Percentiles rank a stretch among this genome's conserved stretches.
These are phyloP conservation scores for Elysia crispata DNA, from an alignment of 2,888 invertebrate genomes.

Conservation along the genomic window DNA sequence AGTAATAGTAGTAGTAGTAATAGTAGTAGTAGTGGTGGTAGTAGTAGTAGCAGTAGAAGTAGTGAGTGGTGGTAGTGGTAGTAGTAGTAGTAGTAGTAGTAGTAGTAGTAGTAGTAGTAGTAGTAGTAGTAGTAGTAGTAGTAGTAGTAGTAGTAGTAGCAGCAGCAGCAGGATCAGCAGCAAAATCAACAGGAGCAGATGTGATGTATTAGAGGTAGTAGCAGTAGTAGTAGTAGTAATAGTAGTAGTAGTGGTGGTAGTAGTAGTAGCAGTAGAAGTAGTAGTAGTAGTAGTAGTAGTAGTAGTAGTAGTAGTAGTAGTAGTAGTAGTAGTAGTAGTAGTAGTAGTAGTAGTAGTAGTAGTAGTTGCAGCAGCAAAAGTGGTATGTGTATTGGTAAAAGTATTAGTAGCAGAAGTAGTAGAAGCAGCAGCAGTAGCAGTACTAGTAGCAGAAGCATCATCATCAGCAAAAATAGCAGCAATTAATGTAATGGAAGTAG, in stretches of 20 bases:
- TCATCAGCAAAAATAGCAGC: neutral
- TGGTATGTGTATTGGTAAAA: no score
- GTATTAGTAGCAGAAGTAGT: neutral
- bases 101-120: neutral
- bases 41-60: no score
- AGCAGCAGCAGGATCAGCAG: neutral
- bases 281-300: conserved; percentile 12
- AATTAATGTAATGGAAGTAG: neutral
- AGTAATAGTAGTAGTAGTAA: no score
- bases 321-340: conserved; percentile 9
- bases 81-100: conserved; percentile 2
- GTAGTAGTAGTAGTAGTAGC: neutral
- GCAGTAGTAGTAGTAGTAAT: neutral
- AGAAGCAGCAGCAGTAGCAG: neutral
- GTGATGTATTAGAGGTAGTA: neutral
- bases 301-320: conserved; percentile 1
- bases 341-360: no score
- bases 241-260: conserved; percentile 25
- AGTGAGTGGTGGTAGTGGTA: neutral
- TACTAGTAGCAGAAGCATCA: neutral
- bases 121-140: neutral
- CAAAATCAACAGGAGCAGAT: no score
- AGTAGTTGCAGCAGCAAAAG: no score
- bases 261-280: neutral
- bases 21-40: no score